Base-by-base conservation (phyloP, 2,888 invertebrate species). In the Ennomos quercinarius region DNA sequence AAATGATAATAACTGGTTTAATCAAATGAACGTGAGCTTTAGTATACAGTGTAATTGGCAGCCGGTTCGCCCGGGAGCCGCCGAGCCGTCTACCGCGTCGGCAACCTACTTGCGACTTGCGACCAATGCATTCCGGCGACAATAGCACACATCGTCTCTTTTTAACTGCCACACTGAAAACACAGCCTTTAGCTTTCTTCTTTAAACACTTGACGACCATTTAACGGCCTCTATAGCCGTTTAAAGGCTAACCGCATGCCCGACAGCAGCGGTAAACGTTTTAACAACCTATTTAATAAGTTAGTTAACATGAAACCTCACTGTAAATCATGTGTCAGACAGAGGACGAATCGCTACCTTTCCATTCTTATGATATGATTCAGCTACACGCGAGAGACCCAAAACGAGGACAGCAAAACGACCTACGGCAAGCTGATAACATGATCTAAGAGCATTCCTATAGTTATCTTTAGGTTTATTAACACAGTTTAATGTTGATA, bases 341-440 rank as follows among this genome's bases (percentile, higher is more conserved):
- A 43, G 42, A 57, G 56, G 52, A 57, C 50, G 34, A 42, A 44
- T 36, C 36, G 12, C 41, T 53, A 57, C 39, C 44, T 64, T 50
- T 50, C 38, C 53, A 70, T 70, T 65, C 71, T 61, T 59, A 54
- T 54, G 44, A 66, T 53, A 57, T 59, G 77, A 76, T 73, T 80
- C 74, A 78, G 72, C 69, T 73, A 71, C 73, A 59, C 70, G 64
- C 63, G 70, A 57, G 60, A 70, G 70, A 73, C 74, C 68, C 68
- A 68, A 81, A 87, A 82, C 68, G 83, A 76, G 89, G 85, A 77
- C 89, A 79, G 78, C 78, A 86, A 87, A 85, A 83, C 84, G 84
- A 87, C 85, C 86, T 81, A 81, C 83, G 70, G 70, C 80, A 78
- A 80, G 72, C 80, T 81, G 89, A 89, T 90, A 90, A 89, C 82